Percentiles rank a stretch among this genome's conserved stretches.
These are phyloP conservation scores for Hippopotamyrus pictus DNA, from an alignment of 2,797 vertebrate species.

Conservation along the genomic window DNA sequence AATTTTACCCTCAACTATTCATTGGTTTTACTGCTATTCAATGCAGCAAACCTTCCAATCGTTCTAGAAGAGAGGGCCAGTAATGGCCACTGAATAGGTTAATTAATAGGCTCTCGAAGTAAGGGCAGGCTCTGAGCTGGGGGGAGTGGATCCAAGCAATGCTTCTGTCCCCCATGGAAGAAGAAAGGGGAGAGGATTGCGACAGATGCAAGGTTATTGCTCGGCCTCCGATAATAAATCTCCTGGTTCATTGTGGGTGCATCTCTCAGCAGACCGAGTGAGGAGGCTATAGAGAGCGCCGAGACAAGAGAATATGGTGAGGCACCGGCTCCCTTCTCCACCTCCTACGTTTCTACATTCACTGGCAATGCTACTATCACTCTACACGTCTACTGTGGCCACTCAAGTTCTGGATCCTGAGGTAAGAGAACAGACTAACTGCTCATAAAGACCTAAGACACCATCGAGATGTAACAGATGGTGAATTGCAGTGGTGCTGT, in stretches of 20 bases:
- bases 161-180: not conserved
- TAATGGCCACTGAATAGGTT: slow-evolving; percentile 4
- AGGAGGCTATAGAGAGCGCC: not conserved
- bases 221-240: slow-evolving; percentile 1
- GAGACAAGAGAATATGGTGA: not conserved
- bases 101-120: not conserved
- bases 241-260: slow-evolving; percentile 1
- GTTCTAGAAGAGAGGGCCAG: not conserved
- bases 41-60: slow-evolving; percentile 8
- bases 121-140: not conserved
- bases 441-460: not conserved
- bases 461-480: not conserved
- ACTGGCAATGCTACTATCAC: slow-evolving; percentile 1
- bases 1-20: not conserved
- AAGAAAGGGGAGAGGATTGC: slow-evolving; percentile 12
- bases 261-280: slow-evolving; percentile 4
- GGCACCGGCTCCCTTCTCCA: not conserved
- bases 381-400: not conserved
- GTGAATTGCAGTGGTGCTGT: not conserved
- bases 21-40: not conserved
- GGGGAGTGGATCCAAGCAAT: not conserved
- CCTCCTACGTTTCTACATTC: not conserved
- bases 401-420: slow-evolving; percentile 12
- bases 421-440: slow-evolving; percentile 1
- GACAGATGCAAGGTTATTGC: slow-evolving; percentile 18